These are phyloP conservation scores for Pegea sp. DNA, from an alignment of 23 tunicate species.

Conservation along the genomic window DNA sequence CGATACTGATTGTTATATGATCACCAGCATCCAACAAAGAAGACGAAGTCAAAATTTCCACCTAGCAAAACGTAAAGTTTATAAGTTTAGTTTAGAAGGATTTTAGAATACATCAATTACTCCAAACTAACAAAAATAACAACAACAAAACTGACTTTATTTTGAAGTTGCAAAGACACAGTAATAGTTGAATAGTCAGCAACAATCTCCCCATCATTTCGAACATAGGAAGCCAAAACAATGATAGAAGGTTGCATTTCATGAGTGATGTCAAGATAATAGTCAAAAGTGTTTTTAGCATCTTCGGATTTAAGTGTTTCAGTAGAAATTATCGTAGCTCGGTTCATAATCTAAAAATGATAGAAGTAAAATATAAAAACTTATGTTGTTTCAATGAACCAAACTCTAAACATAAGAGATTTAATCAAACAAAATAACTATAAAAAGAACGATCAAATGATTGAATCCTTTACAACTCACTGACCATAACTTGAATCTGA, in stretches of 20 bases:
- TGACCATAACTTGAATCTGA: slow-evolving; percentile 19
- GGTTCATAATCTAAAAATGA: slow-evolving; percentile 15
- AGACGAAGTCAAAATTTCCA: slow-evolving; percentile 15
- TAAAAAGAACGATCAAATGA: too few relatives aligned
- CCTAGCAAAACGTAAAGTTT: too few relatives aligned
- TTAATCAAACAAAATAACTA: too few relatives aligned
- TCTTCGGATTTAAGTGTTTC: too few relatives aligned
- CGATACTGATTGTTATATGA: slow-evolving; percentile 33
- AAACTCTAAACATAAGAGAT: too few relatives aligned
- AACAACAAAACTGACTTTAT: slow-evolving; percentile 56
- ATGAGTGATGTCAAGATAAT: slow-evolving; percentile 12
- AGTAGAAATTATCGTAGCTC: too few relatives aligned
- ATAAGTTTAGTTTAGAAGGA: too few relatives aligned
- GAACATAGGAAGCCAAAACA: slow-evolving; percentile 35
- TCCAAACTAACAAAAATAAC: too few relatives aligned
- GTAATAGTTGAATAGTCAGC: slow-evolving; percentile 41
- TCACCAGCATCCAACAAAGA: slow-evolving; percentile 36
- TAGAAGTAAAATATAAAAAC: too few relatives aligned
- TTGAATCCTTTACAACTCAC: too few relatives aligned
- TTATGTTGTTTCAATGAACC: too few relatives aligned
- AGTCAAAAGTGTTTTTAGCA: slow-evolving; percentile 9
- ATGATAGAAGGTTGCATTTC: slow-evolving; percentile 37
- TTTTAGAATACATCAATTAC: too few relatives aligned
- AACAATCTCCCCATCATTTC: slow-evolving; percentile 58
- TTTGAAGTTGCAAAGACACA: slow-evolving; percentile 25